Percentiles rank a stretch among this genome's conserved stretches.
These are phyloP conservation scores for Pogonognathellus flavescens DNA, from an alignment of 1,140 invertebrate genomes.

Conservation along the genomic window DNA sequence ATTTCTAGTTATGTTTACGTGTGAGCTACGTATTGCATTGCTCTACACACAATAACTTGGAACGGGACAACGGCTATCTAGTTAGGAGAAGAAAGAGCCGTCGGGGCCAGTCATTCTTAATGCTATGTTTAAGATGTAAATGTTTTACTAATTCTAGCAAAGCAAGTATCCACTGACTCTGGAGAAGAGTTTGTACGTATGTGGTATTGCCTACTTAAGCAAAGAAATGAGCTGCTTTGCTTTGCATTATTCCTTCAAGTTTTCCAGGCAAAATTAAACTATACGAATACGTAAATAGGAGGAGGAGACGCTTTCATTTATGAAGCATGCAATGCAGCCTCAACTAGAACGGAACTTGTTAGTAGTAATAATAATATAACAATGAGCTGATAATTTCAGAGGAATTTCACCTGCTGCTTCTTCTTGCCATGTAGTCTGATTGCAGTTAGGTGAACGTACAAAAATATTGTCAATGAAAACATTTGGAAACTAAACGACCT, in stretches of 20 bases:
- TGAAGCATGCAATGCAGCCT: constrained; percentile 25
- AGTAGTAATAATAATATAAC: neutral
- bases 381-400: constrained; percentile 22
- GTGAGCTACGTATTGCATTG: neutral
- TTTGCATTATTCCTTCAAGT: neutral
- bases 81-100: constrained; percentile 50
- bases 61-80: constrained; percentile 51
- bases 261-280: constrained; percentile 9
- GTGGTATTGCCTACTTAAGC: constrained; percentile 3
- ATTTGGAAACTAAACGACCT: constrained; percentile 18
- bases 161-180: neutral
- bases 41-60: neutral
- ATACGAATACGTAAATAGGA: constrained; percentile 23
- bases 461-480: constrained; percentile 47
- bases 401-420: constrained; percentile 27
- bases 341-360: constrained; percentile 17
- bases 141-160: constrained; percentile 36
- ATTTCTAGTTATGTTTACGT: neutral
- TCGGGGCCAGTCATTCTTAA: constrained; percentile 42
- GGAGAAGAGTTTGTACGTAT: neutral
- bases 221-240: constrained; percentile 18
- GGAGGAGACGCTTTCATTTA: constrained; percentile 30
- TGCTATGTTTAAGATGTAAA: constrained; percentile 24
- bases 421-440: neutral
- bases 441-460: neutral